Evolutionary conservation across 2,113 vertebrate genomes (phyloP).

Genomic region (Spheniscus mendiculus): DNA sequence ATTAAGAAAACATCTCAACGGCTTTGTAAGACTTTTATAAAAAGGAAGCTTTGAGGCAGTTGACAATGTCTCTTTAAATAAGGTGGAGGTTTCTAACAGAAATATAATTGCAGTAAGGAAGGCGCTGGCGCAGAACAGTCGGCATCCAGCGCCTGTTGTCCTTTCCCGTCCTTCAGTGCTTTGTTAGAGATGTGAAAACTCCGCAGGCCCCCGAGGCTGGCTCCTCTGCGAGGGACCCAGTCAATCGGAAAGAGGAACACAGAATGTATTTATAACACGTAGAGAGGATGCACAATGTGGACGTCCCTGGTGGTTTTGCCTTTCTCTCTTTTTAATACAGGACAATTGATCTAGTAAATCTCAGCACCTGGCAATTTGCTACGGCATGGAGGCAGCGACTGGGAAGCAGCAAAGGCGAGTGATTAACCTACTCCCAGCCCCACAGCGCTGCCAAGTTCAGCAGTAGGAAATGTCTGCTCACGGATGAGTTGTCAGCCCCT

Average conservation of each 20-base stretch:
- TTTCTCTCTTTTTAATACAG: neutral
- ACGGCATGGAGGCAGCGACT: fast-evolving
- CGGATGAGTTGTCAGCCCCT: neutral
- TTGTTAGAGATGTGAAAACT: constrained; percentile 20
- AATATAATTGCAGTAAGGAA: constrained; percentile 42
- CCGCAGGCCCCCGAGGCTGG: constrained; percentile 4
- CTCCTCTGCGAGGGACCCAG: neutral
- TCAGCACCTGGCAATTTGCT: neutral
- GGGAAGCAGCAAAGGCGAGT: neutral
- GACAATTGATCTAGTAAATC: neutral
- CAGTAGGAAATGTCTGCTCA: neutral
- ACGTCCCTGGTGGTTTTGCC: neutral
- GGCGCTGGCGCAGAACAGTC: constrained; percentile 26
- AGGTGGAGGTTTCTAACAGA: constrained; percentile 5
- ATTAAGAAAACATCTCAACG: neutral
- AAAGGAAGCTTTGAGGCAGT: neutral
- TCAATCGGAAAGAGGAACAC: constrained; percentile 37
- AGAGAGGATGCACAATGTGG: neutral
- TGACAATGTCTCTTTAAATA: constrained; percentile 60
- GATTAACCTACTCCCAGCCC: neutral
- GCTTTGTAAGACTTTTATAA: neutral
- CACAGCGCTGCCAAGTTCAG: neutral
- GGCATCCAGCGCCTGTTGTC: neutral
- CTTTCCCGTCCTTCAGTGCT: constrained; percentile 50
- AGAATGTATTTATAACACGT: neutral